These are phyloP conservation scores for Melanocharis versteri DNA, from an alignment of 2,113 vertebrate genomes.

Conservation along the genomic window DNA sequence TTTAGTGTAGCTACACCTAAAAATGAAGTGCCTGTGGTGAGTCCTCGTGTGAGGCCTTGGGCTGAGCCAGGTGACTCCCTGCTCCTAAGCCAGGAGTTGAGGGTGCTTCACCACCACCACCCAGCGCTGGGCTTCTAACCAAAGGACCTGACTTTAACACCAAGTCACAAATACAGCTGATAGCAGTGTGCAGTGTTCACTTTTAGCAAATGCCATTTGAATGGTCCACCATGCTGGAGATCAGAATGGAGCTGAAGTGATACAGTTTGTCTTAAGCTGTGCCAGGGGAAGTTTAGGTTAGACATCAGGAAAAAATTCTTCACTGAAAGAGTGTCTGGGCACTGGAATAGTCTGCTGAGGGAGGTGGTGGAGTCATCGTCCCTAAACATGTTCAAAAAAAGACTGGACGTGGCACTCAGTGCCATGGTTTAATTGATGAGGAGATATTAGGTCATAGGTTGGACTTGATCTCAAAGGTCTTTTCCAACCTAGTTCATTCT, in stretches of 20 bases:
- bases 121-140: not conserved
- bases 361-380: not conserved
- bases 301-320: not conserved
- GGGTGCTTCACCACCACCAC: not conserved
- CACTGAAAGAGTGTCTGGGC: not conserved
- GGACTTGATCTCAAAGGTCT: not conserved
- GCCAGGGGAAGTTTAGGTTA: not conserved
- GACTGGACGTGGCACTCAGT: not conserved
- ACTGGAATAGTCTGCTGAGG: not conserved
- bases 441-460: not conserved
- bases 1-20: not conserved
- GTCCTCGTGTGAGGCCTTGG: not conserved
- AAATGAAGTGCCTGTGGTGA: slow-evolving; percentile 36
- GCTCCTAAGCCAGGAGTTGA: not conserved
- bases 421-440: not conserved
- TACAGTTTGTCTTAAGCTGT: not conserved
- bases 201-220: not conserved
- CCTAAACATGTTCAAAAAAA: not conserved
- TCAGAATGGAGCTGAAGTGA: not conserved
- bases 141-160: not conserved
- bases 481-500: not conserved
- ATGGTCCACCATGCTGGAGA: not conserved
- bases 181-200: not conserved
- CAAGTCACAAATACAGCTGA: not conserved
- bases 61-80: not conserved